A percentile compares a stretch with the other conserved stretches of the same genome.
phyloP scores from a whole-genome alignment of 2,888 invertebrate species.

The Drosophila sordidula region DNA sequence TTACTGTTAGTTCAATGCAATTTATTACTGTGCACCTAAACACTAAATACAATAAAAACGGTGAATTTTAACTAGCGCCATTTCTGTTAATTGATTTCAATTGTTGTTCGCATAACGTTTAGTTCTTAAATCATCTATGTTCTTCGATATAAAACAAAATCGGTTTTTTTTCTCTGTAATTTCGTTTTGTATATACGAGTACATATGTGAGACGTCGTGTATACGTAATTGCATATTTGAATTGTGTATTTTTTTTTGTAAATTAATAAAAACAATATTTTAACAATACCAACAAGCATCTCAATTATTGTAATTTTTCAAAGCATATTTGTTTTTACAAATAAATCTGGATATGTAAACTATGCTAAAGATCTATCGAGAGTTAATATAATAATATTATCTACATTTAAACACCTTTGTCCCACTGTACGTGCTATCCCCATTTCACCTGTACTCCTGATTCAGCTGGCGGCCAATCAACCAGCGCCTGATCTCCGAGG shows the following conservation, averaged over 20 bases:
- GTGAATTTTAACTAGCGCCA: conserved; percentile 22
- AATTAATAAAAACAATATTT: conserved; percentile 74
- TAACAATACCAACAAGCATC: conserved; percentile 42
- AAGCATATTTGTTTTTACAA: no score
- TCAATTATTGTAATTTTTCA: background rate
- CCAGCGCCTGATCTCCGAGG: conserved; percentile 96
- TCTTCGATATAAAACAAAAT: conserved; percentile 20
- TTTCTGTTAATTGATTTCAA: conserved; percentile 40
- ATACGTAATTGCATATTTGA: conserved; percentile 69
- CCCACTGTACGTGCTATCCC: background rate
- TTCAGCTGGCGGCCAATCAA: conserved; percentile 95
- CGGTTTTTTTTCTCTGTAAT: conserved; percentile 44
- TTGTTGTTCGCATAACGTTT: conserved; percentile 51
- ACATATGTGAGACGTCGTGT: conserved; percentile 63
- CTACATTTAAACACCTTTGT: no score
- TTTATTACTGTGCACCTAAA: conserved; percentile 71
- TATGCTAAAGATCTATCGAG: no score
- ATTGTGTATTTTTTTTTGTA: conserved; percentile 79
- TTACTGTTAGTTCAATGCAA: conserved; percentile 75
- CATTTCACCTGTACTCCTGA: conserved; percentile 89
- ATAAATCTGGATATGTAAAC: no score
- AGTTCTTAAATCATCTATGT: conserved; percentile 46
- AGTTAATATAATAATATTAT: no score
- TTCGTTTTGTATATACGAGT: conserved; percentile 74
- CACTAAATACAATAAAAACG: conserved; percentile 29